Base-by-base conservation (phyloP, 2,888 invertebrate genomes). In the Diogma glabrata region DNA sequence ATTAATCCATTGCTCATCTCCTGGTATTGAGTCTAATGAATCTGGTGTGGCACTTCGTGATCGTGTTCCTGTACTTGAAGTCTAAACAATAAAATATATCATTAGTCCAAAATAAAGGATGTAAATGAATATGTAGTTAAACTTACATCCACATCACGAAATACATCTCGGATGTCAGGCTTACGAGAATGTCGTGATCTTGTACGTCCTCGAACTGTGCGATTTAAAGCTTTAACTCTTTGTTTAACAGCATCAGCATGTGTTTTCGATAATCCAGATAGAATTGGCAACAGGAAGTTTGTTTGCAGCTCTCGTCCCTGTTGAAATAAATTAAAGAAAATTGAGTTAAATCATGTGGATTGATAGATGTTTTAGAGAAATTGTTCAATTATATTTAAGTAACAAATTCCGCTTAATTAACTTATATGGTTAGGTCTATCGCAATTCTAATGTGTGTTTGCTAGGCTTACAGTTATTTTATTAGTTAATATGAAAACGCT, bases 1-100 rank as follows among this genome's bases (percentile, higher is more conserved):
- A 57, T 63, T 67, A 52, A 63, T 63, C 69, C 69, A 69, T 23
- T 62, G 63, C 51, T 69, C 78, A 55, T 73, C 79, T 57, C 77
- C 80, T 55, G 79, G 78, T 61, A 80, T 73, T 47, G 88, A 88
- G 71, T 89, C 89, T 64, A 90, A 71, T 26, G 89, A 90, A 73
- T 90, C 90, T 23, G 90, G 90, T 51, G 90, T 90, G 57, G 88
- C 90, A 67, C 88, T 89, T 57, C 90, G 81, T 57, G 89, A 87
- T 67, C 87, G 72, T 50, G 84, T 84, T 59, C 87, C 87, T 59
- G 86, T 87, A 64, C 87, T 87, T 61, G 82, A 82, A 56, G 86
- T 86, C 67, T 82, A 79, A 81, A 82, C 69, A 12, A 73, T 72
- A 62, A 65, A 19, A 33, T 33, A 52, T 26, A 51, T 48, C 17